Base-by-base conservation (phyloP, 2,888 invertebrate species). In the Lithophane leautieri region DNA sequence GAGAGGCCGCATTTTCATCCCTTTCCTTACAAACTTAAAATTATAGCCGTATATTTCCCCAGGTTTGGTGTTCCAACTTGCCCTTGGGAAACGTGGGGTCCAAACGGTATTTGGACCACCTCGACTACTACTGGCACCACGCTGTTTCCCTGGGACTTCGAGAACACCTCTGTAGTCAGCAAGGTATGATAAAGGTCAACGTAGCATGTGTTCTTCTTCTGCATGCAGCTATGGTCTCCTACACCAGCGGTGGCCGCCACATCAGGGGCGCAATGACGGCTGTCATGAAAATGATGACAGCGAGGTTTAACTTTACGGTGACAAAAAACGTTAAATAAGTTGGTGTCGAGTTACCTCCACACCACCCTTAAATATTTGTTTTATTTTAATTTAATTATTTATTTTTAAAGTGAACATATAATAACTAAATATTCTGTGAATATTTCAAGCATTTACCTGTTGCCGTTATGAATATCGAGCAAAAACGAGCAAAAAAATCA, bases 151-250 rank as follows among this genome's bases (percentile, higher is more conserved):
- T 65, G 85, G 73, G 22, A 86, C 69, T 67, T 80, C 11, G 83
- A 78, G 0, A 92, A 91, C 28, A 87, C 88, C 1, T 83, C 90
- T 4, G 80, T 93, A 6, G 82, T 93, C 12, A 89, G 90, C 22
- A 94, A 93, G 91, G 93, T 93, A 69, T 58, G 19, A 14, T 54
- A 19, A 22, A n/a, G n/a, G n/a, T n/a, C n/a, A n/a, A n/a, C n/a
- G n/a, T n/a, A n/a, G n/a, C n/a, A n/a, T n/a, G n/a, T n/a, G n/a
- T 44, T 25, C 19, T 63, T 25, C 63, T 19, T 42, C 16, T 25
- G 42, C 12, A 16, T 22, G 22, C 47, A 52, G 22, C 22, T 22
- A 52, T 22, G 52, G 52, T 8, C 3, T 52, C 22, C 22, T 22
- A 52, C 9, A 0, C 3, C 52, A 22, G 52, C 52, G 9, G 52